phyloP scores from a whole-genome alignment of 2,888 invertebrate genomes.

The Ametastegia equiseti region DNA sequence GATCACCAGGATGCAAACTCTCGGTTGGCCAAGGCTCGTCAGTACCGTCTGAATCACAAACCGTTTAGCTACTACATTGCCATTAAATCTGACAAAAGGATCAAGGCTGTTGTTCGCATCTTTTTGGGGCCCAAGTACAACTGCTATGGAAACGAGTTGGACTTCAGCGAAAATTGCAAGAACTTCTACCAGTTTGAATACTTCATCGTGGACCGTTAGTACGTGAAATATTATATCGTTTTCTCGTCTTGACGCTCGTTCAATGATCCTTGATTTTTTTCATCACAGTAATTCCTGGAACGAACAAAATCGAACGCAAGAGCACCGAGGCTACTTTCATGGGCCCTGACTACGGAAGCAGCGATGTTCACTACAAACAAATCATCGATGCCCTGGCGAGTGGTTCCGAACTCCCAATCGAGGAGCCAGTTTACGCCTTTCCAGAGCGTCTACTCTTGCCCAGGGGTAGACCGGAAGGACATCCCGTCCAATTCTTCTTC shows the following conservation, averaged over 20 bases:
- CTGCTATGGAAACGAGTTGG: slow-evolving; percentile 77
- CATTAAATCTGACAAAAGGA: slow-evolving; percentile 82
- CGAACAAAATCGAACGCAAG: slow-evolving; percentile 67
- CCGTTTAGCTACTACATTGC: slow-evolving; percentile 82
- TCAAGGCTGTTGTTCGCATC: slow-evolving; percentile 80
- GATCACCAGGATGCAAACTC: too few relatives aligned
- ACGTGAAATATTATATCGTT: too few relatives aligned
- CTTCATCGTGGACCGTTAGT: slow-evolving; percentile 78
- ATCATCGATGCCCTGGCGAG: too few relatives aligned
- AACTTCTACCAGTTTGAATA: slow-evolving; percentile 82
- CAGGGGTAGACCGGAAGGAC: slow-evolving; percentile 81
- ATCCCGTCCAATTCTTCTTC: slow-evolving; percentile 81
- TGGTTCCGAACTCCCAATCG: too few relatives aligned
- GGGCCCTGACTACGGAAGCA: slow-evolving; percentile 60
- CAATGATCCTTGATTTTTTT: too few relatives aligned
- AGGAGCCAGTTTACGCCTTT: slow-evolving; percentile 76
- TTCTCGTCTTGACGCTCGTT: too few relatives aligned
- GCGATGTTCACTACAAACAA: slow-evolving; percentile 68
- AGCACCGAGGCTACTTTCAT: slow-evolving; percentile 66
- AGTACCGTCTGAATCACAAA: slow-evolving; percentile 85
- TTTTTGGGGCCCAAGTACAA: slow-evolving; percentile 85
- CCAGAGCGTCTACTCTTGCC: slow-evolving; percentile 82
- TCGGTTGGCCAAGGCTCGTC: slow-evolving; percentile 78
- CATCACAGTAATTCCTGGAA: slow-evolving; percentile 67
- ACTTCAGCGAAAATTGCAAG: slow-evolving; percentile 79